A percentile compares a stretch with the other conserved stretches of the same genome.
These are phyloP conservation scores for Drosophila pruinosa DNA, from an alignment of 1,140 invertebrate species.

Conservation along the genomic window DNA sequence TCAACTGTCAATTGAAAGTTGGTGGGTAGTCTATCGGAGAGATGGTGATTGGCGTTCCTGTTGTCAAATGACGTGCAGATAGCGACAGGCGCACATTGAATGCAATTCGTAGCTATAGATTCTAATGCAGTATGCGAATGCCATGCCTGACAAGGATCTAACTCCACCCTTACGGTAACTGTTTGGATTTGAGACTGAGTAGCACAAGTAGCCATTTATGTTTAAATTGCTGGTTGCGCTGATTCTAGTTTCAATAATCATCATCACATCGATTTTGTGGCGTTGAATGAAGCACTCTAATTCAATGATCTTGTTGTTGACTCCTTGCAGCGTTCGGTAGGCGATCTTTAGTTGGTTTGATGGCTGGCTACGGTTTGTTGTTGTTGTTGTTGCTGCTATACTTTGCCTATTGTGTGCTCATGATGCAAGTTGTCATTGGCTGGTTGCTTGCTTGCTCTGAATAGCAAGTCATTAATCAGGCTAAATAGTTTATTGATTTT, in stretches of 20 bases:
- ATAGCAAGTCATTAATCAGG: no score
- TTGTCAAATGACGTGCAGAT: no score
- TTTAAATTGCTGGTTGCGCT: neutral
- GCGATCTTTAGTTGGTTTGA: constrained; percentile 3
- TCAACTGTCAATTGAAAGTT: neutral
- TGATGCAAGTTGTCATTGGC: no score
- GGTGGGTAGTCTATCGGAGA: neutral
- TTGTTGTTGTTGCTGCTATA: neutral
- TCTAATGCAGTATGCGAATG: neutral
- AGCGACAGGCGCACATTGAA: neutral
- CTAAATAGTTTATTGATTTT: no score
- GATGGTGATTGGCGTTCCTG: no score
- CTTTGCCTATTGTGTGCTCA: no score
- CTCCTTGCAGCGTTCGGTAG: constrained; percentile 2
- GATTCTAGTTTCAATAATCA: neutral
- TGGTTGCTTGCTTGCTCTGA: no score
- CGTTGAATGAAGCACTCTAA: neutral
- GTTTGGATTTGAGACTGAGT: neutral
- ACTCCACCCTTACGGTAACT: neutral
- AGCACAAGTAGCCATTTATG: neutral
- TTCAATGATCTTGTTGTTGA: neutral
- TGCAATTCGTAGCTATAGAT: neutral
- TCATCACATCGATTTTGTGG: neutral
- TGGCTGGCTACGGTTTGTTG: no score
- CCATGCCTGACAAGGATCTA: neutral